A percentile compares a stretch with the other conserved stretches of the same genome.
Evolutionary conservation across 2,113 vertebrate genomes (phyloP).

Genomic region (Prionailurus bengalensis): DNA sequence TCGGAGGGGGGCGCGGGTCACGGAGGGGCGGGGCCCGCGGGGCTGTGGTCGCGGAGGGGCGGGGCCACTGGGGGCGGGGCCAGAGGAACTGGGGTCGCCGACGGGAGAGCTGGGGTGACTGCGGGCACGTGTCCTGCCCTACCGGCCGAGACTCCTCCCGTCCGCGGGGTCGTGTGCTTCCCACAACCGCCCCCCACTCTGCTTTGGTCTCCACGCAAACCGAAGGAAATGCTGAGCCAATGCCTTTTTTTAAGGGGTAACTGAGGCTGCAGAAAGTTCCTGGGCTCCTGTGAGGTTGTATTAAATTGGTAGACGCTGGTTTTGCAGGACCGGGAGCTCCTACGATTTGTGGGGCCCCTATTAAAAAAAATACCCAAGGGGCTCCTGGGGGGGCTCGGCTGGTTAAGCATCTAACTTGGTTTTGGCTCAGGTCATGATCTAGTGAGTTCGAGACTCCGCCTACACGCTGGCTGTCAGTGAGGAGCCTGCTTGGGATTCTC

Average conservation of each 20-base stretch:
- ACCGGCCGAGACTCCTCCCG: too few species aligned
- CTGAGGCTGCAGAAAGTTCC: background rate
- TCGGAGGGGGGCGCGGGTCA: too few species aligned
- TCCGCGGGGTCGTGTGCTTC: background rate
- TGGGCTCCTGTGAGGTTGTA: background rate
- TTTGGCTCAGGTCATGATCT: background rate
- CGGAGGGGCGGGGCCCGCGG: too few species aligned
- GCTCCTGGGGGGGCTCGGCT: background rate
- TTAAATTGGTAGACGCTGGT: background rate
- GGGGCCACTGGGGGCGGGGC: too few species aligned
- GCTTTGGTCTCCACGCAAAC: background rate
- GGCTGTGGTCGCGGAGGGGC: too few species aligned
- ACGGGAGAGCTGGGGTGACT: too few species aligned
- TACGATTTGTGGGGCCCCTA: background rate
- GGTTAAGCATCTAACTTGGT: background rate
- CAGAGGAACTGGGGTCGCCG: too few species aligned
- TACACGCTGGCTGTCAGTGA: too few species aligned
- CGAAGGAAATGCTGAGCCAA: background rate
- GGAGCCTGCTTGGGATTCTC: too few species aligned
- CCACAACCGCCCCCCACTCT: background rate
- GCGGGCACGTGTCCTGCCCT: background rate
- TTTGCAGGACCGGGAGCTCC: background rate
- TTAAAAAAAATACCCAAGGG: background rate
- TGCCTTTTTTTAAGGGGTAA: background rate
- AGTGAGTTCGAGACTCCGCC: background rate